Evolutionary conservation across 2,113 vertebrate genomes (phyloP).

Genomic region (Phodopus roborovskii): DNA sequence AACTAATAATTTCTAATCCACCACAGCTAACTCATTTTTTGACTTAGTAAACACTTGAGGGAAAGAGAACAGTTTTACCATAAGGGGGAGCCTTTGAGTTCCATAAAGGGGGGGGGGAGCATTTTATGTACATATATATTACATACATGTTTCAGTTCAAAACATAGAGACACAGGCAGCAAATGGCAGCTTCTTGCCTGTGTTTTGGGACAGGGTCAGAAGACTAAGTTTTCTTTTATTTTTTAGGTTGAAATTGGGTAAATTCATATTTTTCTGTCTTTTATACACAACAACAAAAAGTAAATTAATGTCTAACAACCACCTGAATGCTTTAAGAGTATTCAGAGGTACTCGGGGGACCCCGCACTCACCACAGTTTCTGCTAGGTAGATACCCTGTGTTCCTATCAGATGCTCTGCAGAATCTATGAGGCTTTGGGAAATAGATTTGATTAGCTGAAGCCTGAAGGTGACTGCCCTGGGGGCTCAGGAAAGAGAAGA

Average conservation of each 20-base stretch:
- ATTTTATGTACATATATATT: not conserved
- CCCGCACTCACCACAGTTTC: conserved; percentile 84
- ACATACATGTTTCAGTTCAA: conserved; percentile 87
- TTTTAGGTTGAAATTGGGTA: conserved; percentile 76
- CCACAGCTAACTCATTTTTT: conserved; percentile 81
- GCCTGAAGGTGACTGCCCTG: conserved; percentile 78
- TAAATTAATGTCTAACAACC: conserved; percentile 48
- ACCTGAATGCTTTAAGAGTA: conserved; percentile 73
- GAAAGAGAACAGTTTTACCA: conserved; percentile 89
- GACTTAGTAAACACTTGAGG: conserved; percentile 77
- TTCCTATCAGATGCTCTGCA: conserved; percentile 78
- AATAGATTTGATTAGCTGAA: conserved; percentile 82
- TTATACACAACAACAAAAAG: conserved; percentile 7
- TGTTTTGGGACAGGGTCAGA: conserved; percentile 87
- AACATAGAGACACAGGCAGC: conserved; percentile 86
- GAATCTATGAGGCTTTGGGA: conserved; percentile 82
- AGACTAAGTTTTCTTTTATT: conserved; percentile 83
- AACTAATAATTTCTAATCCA: conserved; percentile 45
- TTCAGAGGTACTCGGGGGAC: conserved; percentile 84
- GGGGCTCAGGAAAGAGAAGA: conserved; percentile 81
- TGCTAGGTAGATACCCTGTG: conserved; percentile 79
- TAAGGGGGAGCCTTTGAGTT: conserved; percentile 97
- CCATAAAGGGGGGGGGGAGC: conserved; percentile 80
- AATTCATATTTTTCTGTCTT: conserved; percentile 40
- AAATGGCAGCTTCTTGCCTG: conserved; percentile 90